Evolutionary conservation across 2,113 vertebrate species (phyloP).

Genomic region (Gambusia holbrooki): DNA sequence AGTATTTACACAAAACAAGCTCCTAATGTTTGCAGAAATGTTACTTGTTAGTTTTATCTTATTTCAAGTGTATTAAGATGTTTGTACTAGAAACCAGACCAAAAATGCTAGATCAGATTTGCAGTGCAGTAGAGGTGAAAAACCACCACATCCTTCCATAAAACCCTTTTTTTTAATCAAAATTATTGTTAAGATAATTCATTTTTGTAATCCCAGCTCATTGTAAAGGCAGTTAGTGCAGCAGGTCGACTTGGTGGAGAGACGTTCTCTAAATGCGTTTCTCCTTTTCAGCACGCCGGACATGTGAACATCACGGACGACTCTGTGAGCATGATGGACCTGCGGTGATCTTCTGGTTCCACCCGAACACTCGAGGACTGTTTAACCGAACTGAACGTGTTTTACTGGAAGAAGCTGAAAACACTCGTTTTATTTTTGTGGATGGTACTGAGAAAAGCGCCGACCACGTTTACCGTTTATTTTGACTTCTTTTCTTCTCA

Average conservation of each 20-base stretch:
- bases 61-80: no score
- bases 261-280: not conserved
- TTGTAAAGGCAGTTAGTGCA: not conserved
- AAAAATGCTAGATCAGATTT: no score
- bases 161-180: no score
- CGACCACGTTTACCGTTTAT: conserved; percentile 26
- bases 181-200: no score
- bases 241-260: no score
- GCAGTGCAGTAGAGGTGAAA: no score
- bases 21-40: no score
- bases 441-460: conserved; percentile 27
- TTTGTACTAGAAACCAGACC: no score
- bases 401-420: conserved; percentile 15
- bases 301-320: conserved; percentile 85
- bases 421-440: conserved; percentile 28
- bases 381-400: conserved; percentile 38
- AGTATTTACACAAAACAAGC: no score
- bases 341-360: conserved; percentile 81
- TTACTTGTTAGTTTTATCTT: no score
- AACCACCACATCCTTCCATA: no score
- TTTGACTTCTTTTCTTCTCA: conserved; percentile 47
- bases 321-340: conserved; percentile 87
- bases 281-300: conserved; percentile 81
- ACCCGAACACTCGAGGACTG: conserved; percentile 43
- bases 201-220: no score